Percentiles rank a stretch among this genome's conserved stretches.
Conservation (phyloP, 2,888 invertebrate genomes). For the Gymnocheta viridis region DNA sequence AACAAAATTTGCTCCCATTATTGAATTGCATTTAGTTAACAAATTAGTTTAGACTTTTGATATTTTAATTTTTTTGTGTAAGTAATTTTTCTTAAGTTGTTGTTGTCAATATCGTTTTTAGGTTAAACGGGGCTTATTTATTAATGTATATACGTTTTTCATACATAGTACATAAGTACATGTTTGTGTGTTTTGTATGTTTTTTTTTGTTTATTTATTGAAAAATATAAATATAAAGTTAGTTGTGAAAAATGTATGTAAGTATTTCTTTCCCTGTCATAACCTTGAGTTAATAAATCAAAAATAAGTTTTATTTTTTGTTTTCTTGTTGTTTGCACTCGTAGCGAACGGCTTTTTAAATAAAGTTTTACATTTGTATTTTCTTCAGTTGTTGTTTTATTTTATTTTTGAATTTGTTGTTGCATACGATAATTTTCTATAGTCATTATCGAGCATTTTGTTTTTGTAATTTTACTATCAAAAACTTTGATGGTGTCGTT, state of each 20-base stretch:
- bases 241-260: neutral
- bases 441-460: constrained; percentile 22
- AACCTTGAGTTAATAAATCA: constrained; percentile 68
- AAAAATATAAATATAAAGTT: constrained; percentile 24
- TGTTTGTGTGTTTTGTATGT: constrained; percentile 15
- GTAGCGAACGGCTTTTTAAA: constrained; percentile 62
- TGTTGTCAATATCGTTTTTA: constrained; percentile 39
- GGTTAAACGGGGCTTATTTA: constrained; percentile 43
- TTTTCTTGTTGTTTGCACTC: constrained; percentile 24
- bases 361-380: constrained; percentile 49
- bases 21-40: neutral
- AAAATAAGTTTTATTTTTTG: constrained; percentile 42
- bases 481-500: neutral
- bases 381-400: constrained; percentile 9
- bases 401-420: constrained; percentile 9
- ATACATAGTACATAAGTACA: too few relatives aligned
- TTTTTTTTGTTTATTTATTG: constrained; percentile 16
- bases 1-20: neutral
- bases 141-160: neutral
- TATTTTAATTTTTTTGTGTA: neutral
- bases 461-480: constrained; percentile 27
- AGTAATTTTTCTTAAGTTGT: constrained; percentile 7
- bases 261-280: constrained; percentile 32
- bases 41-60: neutral
- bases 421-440: constrained; percentile 13